Base-by-base conservation (phyloP, 35 echinoderm and acorn worm species). In the Chiridota heheva region DNA sequence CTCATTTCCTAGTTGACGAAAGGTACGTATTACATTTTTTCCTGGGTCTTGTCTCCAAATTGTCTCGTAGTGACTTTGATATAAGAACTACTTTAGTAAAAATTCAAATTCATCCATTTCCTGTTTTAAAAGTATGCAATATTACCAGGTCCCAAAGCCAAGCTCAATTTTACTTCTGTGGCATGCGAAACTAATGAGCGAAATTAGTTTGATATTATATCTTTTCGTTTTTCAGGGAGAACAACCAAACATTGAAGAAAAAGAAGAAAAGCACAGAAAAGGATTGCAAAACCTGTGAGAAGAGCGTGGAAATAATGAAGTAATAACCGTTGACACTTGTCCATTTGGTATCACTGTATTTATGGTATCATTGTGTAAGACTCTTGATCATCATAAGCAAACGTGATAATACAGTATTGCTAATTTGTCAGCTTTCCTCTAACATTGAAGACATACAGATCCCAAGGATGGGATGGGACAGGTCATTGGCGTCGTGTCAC, bases 1-100 rank as follows among this genome's bases (percentile, higher is more conserved):
- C 73, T 3, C 45, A 78, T 61, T 84, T 97, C 37, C 72, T 97
- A 12, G 79, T 72, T 1, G 88, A 88, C 36, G 77, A 85, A 5
- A 82, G 63, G 90, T 93, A 72, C 70, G 81, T 84, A 1, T 0
- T n/a, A 13, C 33, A 60, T 35, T 5, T 24, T 2, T 37, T 29
- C 35, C 20, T 71, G 8, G 32, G 7, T 38, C 6, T 12, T 65
- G 28, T 65, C 29, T 15, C 28, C 29, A 30, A 31, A 16, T 18
- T 31, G 8, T 10, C 12, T 10, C 29, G 30, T 65, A 10, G 61
- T 16, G 1, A 29, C 36, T 63, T 26, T 13, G 18, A 69, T 15
- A 30, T 31, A 15, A 30, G 8, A 10, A 31, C 8, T 30, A 18
- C 29, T 31, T 12, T 27, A 65, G 10, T 65, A 10, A 65, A 65